phyloP scores from a whole-genome alignment of 2,113 vertebrate genomes.

The Typhlomys cinereus region DNA sequence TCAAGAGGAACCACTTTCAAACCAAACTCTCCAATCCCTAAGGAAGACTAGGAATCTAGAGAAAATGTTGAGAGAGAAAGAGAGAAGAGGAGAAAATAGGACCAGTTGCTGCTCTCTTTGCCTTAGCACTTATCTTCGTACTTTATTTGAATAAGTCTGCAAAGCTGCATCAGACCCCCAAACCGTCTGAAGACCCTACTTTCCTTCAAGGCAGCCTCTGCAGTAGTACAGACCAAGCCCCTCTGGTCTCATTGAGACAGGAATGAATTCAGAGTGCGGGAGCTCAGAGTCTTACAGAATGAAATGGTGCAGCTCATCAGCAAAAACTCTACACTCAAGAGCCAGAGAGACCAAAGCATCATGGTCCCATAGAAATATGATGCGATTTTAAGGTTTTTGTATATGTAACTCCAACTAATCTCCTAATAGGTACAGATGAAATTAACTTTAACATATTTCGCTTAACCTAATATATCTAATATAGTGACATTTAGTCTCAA shows the following conservation, averaged over 20 bases:
- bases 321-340: background rate
- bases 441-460: constrained; percentile 20
- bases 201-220: background rate
- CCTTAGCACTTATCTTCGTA: background rate
- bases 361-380: background rate
- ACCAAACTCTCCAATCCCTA: constrained; percentile 49
- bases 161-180: background rate
- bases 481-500: constrained; percentile 43
- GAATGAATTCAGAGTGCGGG: background rate
- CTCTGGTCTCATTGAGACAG: background rate
- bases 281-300: background rate
- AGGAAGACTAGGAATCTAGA: constrained; percentile 50
- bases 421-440: background rate
- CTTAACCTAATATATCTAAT: background rate
- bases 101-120: background rate
- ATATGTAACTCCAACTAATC: background rate
- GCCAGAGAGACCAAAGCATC: background rate
- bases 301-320: background rate
- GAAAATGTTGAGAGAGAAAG: constrained; percentile 30
- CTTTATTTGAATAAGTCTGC: background rate
- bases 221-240: background rate
- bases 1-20: constrained; percentile 26
- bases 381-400: background rate
- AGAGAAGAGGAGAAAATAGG: background rate
- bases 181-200: background rate